Percentiles rank a stretch among this genome's conserved stretches.
Evolutionary conservation across 2,113 vertebrate genomes (phyloP).

Genomic region (Corythaeola cristata): DNA sequence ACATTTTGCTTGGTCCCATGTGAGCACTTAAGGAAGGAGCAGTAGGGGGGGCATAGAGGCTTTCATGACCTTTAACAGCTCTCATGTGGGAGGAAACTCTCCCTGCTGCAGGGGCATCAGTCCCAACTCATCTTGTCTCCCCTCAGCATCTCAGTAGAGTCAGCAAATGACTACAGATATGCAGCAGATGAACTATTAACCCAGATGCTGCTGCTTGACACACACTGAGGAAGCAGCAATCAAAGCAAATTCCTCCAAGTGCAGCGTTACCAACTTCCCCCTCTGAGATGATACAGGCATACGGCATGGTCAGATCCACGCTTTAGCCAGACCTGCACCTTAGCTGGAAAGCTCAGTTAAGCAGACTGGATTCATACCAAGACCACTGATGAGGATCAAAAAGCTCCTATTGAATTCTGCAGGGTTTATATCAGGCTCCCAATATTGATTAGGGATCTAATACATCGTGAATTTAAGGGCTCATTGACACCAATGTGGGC

Average conservation of each 20-base stretch:
- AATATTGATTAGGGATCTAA: background rate
- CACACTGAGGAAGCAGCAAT: background rate
- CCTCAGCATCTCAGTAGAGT: background rate
- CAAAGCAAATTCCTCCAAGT: background rate
- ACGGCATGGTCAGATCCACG: background rate
- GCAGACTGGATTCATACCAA: background rate
- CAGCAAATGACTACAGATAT: background rate
- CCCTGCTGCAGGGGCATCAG: background rate
- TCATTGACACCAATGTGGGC: background rate
- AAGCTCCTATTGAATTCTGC: background rate
- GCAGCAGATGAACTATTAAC: background rate
- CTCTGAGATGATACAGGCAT: background rate
- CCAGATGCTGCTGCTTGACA: background rate
- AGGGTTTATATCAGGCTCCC: background rate
- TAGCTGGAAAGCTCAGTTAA: background rate
- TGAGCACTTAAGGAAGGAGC: background rate
- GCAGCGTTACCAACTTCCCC: background rate
- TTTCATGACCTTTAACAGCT: background rate
- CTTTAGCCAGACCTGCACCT: background rate
- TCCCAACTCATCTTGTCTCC: background rate
- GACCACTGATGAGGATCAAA: background rate
- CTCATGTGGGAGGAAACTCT: background rate
- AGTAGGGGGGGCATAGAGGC: background rate
- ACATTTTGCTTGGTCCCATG: rapidly evolving
- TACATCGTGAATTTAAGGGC: background rate